Base-by-base conservation (phyloP, 2,888 invertebrate genomes). In the Heliconius aoede region DNA sequence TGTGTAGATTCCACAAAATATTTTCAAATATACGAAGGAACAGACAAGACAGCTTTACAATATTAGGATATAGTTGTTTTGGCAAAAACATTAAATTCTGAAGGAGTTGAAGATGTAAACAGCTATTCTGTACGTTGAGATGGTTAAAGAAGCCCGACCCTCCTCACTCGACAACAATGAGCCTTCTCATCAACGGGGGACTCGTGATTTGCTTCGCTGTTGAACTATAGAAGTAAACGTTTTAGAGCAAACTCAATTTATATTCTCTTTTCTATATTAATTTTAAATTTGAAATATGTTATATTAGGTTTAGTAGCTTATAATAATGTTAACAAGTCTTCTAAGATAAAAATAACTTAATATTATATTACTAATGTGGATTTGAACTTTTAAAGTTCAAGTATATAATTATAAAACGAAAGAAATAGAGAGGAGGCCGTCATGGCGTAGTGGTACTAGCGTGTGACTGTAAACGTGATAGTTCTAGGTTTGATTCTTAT, bases 141-240 rank as follows among this genome's bases (percentile, higher is more conserved):
- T 72, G 75, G 73, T 78, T 68, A 78, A 78, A 79, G 75, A 78
- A 75, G 76, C 76, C 74, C 78, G 64, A 77, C 78, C 78, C 73
- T 75, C 26, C 60, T 72, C 51, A 51, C 60, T 72, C 36, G 55
- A 40, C 69, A 74, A 74, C 76, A 77, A 77, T 46, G 69, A 71
- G 24, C 60, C 76, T 67, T 76, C 76, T 51, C 68, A 58, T 62
- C 26, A 60, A 72, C 73, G 73, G 72, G 72, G 76, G 71, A 61
- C 65, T 67, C 61, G 32, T 60, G 60, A 71, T 76, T 76, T 74
- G 40, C 74, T 61, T 11, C 71, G 71, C n/a, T 72, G 30, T 76
- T 65, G 65, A 61, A 60, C 32, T 51, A 65, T 64, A 60, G 40
- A 72, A 60, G 65, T 74, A 67, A 78, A 74, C 24, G 76, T 69